Percentiles rank a stretch among this genome's conserved stretches.
Evolutionary conservation across 2,113 vertebrate genomes (phyloP).

Genomic region (Uria lomvia): DNA sequence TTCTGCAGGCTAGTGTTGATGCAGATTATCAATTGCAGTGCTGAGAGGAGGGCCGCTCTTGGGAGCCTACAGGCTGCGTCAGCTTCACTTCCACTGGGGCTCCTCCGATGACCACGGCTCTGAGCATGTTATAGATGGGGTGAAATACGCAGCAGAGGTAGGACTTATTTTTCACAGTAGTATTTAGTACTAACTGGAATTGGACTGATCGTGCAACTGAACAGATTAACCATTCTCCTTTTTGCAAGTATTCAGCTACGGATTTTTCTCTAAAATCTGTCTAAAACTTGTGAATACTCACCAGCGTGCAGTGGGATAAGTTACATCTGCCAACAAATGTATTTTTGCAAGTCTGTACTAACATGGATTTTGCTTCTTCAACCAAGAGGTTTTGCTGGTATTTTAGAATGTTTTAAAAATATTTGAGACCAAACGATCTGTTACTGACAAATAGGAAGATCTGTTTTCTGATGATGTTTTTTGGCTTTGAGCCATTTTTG

Average conservation of each 20-base stretch:
- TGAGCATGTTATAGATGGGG: slow-evolving; percentile 87
- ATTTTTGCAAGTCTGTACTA: not conserved
- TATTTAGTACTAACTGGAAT: not conserved
- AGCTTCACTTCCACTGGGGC: slow-evolving; percentile 96
- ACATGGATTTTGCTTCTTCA: not conserved
- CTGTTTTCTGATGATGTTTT: not conserved
- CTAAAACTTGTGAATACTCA: not conserved
- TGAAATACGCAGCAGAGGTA: slow-evolving; percentile 89
- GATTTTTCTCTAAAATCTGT: not conserved
- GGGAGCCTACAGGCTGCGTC: slow-evolving; percentile 87
- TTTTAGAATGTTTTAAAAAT: not conserved
- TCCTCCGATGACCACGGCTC: slow-evolving; percentile 83
- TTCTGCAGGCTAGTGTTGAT: not conserved
- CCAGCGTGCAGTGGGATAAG: not conserved
- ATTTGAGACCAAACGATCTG: not conserved
- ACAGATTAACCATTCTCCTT: not conserved
- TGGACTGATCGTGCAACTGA: not conserved
- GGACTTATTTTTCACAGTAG: not conserved
- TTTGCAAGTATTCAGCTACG: not conserved
- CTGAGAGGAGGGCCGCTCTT: slow-evolving; percentile 85
- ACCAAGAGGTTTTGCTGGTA: not conserved
- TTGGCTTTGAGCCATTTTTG: not conserved
- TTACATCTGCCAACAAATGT: not conserved
- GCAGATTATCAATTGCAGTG: slow-evolving; percentile 71
- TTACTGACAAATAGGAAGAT: not conserved